phyloP scores from a whole-genome alignment of 1,140 invertebrate species.

The Lordiphosa clarofinis region DNA sequence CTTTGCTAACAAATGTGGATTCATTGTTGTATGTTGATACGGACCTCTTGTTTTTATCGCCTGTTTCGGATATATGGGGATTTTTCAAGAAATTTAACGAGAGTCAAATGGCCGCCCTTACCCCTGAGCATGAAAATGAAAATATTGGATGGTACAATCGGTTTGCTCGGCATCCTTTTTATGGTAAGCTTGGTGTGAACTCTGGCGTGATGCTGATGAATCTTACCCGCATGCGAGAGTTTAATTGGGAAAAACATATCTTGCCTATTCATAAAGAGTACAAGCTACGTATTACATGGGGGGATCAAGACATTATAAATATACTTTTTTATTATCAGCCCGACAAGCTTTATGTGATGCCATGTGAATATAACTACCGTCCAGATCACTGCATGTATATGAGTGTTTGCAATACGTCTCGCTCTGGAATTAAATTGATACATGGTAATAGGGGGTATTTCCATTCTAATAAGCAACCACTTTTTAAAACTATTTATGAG shows the following conservation, averaged over 20 bases:
- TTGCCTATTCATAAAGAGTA: constrained; percentile 92
- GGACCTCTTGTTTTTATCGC: constrained; percentile 92
- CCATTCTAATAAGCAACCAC: constrained; percentile 91
- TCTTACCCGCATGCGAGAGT: constrained; percentile 92
- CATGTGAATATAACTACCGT: constrained; percentile 94
- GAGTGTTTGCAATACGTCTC: constrained; percentile 89
- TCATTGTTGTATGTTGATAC: constrained; percentile 96
- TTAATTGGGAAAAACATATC: constrained; percentile 91
- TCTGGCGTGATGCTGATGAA: constrained; percentile 99
- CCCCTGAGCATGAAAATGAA: constrained; percentile 94
- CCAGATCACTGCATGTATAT: constrained; percentile 97
- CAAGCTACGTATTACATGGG: constrained; percentile 94
- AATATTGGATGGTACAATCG: constrained; percentile 97
- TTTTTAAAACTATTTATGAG: constrained; percentile 88
- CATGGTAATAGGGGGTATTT: constrained; percentile 94
- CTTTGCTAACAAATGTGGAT: constrained; percentile 82
- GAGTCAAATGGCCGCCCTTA: constrained; percentile 91
- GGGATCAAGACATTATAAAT: constrained; percentile 99
- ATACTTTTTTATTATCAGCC: constrained; percentile 96
- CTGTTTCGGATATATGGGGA: constrained; percentile 90
- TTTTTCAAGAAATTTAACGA: constrained; percentile 92
- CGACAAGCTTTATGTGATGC: constrained; percentile 89
- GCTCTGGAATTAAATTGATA: constrained; percentile 88
- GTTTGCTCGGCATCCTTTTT: constrained; percentile 96
- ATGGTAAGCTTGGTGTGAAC: constrained; percentile 94